These are phyloP conservation scores for Drosophila quasianomalipes DNA, from an alignment of 2,888 invertebrate genomes.

Conservation along the genomic window DNA sequence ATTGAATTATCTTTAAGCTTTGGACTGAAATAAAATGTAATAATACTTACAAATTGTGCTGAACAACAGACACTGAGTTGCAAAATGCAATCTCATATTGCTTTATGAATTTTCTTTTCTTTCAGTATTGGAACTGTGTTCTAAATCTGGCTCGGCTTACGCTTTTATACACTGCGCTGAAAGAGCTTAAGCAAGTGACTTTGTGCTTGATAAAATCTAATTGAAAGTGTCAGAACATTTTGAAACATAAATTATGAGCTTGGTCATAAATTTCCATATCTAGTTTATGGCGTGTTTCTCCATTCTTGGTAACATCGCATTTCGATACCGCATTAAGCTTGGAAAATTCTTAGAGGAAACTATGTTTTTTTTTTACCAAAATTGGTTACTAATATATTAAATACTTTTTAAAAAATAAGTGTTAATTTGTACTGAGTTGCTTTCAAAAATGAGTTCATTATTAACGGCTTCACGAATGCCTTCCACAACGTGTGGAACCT, in stretches of 20 bases:
- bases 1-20: not conserved
- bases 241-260: conserved; percentile 1
- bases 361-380: not conserved
- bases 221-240: conserved; percentile 40
- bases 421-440: not conserved
- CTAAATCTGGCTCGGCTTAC: not conserved
- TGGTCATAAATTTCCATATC: not conserved
- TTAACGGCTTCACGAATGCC: conserved; percentile 33
- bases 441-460: conserved; percentile 6
- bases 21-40: not conserved
- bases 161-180: conserved; percentile 26
- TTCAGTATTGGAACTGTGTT: conserved; percentile 7
- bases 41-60: conserved; percentile 24
- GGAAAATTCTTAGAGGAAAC: not conserved
- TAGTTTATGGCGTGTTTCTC: conserved; percentile 7
- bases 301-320: not conserved
- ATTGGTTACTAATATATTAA: not conserved
- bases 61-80: conserved; percentile 3
- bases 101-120: conserved; percentile 2
- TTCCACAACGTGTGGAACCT: conserved; percentile 48
- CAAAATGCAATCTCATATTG: not conserved
- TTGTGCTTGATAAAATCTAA: conserved; percentile 36
- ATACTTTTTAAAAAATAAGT: not conserved
- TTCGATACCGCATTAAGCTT: not conserved
- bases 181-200: not conserved